Evolutionary conservation across 2,888 invertebrate genomes (phyloP), one percentile per base, ranked within the genome.

Genomic region (Sceliomorpha sp.): DNA sequence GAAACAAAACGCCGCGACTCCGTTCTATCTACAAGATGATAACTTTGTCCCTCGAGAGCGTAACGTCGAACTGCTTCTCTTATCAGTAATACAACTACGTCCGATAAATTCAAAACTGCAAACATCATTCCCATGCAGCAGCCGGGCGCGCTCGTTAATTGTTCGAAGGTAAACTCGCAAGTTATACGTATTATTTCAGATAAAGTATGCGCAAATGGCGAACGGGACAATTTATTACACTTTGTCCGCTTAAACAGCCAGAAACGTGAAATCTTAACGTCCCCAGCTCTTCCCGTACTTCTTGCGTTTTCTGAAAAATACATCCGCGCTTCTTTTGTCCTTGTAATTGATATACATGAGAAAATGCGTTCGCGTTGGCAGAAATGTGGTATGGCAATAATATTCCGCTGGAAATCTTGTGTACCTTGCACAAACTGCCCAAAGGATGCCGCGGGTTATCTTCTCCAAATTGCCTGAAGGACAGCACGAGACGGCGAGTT

Each of bases 51-150:
- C 51, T 31, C 26, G 51, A 37, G 58, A 51, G 51, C 39, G 31
- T 55, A 40, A 66, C 34, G 31, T 51, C 51, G 45, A 58, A 51
- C 51, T 37, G 12, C n/a, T 45, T 20, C 40, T 51, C 45, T 66
- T 66, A 66, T 66, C 66, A 58, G 66, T 44, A 55, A 29, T 37
- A 10, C 29, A 36, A 32, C 53, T 53, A 14, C 44, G 45, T 31
- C 27, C 51, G 58, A 66, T 53, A 51, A 67, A 59, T 67, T 51
- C 67, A 59, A 53, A 67, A 44, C 55, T 59, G 67, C 48, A 48
- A 66, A 56, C 31, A 53, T 59, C 44, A 53, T 53, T 59, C 53
- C 39, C 44, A 37, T 51, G 45, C 34, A n/a, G 10, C 44, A 44
- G 10, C 9, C 13, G 45, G 37, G 29, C 17, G 36, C 9, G 39